Percentiles rank a stretch among this genome's conserved stretches.
phyloP scores from a whole-genome alignment of 2,888 invertebrate genomes.

The Trichogramma dendrolimi region DNA sequence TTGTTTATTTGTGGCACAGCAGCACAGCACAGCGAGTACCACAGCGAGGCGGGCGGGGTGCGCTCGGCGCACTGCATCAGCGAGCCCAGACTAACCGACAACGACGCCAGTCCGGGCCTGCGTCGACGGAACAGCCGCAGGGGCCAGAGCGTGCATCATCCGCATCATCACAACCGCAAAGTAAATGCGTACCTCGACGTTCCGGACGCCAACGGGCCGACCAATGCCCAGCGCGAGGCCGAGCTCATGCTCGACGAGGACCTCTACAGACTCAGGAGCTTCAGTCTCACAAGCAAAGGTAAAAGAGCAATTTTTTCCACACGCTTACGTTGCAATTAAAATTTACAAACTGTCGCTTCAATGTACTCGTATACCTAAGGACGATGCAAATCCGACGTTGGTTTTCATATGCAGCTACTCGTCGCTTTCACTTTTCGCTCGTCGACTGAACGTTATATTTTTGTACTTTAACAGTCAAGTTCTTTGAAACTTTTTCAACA shows the following conservation, averaged over 20 bases:
- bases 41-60: conserved; percentile 31
- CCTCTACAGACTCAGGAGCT: conserved; percentile 84
- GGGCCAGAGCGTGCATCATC: conserved; percentile 52
- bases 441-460: too few relatives aligned
- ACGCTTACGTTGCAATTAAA: neutral
- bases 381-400: too few relatives aligned
- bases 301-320: conserved; percentile 45
- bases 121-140: conserved; percentile 62
- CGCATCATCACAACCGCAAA: conserved; percentile 63
- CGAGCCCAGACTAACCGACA: conserved; percentile 64
- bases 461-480: too few relatives aligned
- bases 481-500: too few relatives aligned
- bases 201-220: conserved; percentile 57
- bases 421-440: too few relatives aligned
- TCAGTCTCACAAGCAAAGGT: conserved; percentile 89
- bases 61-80: conserved; percentile 60
- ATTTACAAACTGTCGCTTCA: too few relatives aligned
- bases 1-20: conserved; percentile 19
- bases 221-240: conserved; percentile 72
- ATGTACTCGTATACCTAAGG: too few relatives aligned
- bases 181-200: conserved; percentile 72
- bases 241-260: conserved; percentile 80
- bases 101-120: conserved; percentile 66
- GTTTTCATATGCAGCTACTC: too few relatives aligned
- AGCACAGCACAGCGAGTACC: conserved; percentile 29